Percentiles rank a stretch among this genome's conserved stretches.
These are phyloP conservation scores for Drosophila nigromelanica DNA, from an alignment of 1,140 invertebrate species.

Conservation along the genomic window DNA sequence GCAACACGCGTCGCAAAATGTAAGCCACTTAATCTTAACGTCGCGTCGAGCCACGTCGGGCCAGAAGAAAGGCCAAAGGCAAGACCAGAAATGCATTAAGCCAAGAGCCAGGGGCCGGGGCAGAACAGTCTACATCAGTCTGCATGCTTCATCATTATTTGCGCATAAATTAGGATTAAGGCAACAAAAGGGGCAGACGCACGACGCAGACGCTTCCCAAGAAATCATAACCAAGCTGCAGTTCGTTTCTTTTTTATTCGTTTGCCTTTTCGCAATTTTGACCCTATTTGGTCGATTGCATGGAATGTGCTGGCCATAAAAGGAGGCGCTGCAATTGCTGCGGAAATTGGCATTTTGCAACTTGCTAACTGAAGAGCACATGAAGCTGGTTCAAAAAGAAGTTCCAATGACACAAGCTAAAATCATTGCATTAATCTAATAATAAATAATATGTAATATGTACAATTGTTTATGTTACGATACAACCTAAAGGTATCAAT, in stretches of 20 bases:
- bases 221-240: conserved; percentile 63
- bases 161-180: conserved; percentile 81
- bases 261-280: conserved; percentile 61
- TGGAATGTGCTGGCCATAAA: conserved; percentile 55
- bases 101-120: conserved; percentile 7
- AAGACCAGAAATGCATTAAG: conserved; percentile 40
- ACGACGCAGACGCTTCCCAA: conserved; percentile 43
- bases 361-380: conserved; percentile 18
- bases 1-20: conserved; percentile 55
- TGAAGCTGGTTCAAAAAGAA: background rate
- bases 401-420: conserved; percentile 12
- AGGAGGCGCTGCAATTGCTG: conserved; percentile 49
- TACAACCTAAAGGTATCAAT: background rate
- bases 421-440: background rate
- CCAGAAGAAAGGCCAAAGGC: conserved; percentile 49
- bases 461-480: background rate
- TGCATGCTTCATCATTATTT: conserved; percentile 74
- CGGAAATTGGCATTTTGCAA: conserved; percentile 25
- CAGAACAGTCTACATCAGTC: conserved; percentile 28
- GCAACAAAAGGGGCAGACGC: conserved; percentile 1
- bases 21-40: conserved; percentile 75
- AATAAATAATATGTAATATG: background rate
- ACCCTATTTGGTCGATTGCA: conserved; percentile 65
- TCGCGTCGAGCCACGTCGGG: conserved; percentile 25
- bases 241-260: conserved; percentile 1